Evolutionary conservation across 2,888 invertebrate genomes (phyloP).

Genomic region (Drosophila suboccidentalis): DNA sequence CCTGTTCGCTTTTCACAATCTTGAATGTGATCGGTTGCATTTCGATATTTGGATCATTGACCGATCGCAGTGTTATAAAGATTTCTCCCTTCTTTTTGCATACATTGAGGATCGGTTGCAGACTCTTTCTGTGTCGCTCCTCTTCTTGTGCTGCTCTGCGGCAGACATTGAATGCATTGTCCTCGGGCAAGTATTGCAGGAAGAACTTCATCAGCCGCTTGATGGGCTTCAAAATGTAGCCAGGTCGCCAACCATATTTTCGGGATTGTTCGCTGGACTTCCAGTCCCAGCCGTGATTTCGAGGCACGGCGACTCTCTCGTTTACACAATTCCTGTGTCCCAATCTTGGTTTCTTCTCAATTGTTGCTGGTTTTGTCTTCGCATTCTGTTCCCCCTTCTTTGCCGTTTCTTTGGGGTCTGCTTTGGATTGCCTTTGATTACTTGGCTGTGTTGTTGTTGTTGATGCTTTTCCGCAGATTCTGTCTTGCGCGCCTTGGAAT

Average conservation of each 20-base stretch:
- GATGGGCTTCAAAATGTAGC: constrained; percentile 82
- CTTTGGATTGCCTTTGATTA: background rate
- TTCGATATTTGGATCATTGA: constrained; percentile 88
- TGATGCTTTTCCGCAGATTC: background rate
- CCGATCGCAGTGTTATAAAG: constrained; percentile 89
- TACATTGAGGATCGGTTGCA: constrained; percentile 87
- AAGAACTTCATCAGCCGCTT: constrained; percentile 84
- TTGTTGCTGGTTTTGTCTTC: background rate
- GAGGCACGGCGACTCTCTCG: constrained; percentile 87
- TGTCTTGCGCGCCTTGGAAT: constrained; percentile 26
- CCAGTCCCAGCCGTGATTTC: constrained; percentile 90
- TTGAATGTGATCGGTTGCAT: constrained; percentile 90
- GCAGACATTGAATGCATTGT: constrained; percentile 57
- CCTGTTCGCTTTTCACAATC: constrained; percentile 87
- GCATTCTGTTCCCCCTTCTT: background rate
- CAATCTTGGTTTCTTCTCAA: background rate
- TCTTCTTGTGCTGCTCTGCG: constrained; percentile 83
- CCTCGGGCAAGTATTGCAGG: constrained; percentile 71
- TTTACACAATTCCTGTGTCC: constrained; percentile 88
- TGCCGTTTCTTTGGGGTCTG: background rate
- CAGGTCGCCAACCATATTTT: constrained; percentile 83
- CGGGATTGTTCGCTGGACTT: constrained; percentile 71
- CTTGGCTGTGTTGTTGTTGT: too few species aligned
- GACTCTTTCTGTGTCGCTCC: background rate
- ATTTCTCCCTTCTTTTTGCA: constrained; percentile 89